Conservation (phyloP, 2,888 invertebrate genomes). For the Bombylius discolor region DNA sequence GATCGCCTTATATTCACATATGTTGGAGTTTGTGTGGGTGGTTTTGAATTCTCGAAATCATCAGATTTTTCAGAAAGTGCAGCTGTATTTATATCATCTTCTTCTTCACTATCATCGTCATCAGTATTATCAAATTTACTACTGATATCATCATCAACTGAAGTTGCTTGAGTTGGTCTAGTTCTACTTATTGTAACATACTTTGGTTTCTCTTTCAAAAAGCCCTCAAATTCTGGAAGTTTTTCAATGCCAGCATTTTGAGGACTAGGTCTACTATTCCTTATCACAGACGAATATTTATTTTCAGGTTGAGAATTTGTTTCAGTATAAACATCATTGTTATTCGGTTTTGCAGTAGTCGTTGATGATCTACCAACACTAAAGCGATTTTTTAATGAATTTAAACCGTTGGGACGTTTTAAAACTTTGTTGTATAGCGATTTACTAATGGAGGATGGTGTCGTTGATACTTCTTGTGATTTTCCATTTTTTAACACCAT, state of each 20-base stretch:
- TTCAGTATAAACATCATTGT: slow-evolving; percentile 10
- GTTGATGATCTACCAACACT: slow-evolving; percentile 12
- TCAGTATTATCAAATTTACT: slow-evolving; percentile 22
- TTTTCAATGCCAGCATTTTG: slow-evolving; percentile 43
- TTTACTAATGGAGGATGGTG: slow-evolving; percentile 57
- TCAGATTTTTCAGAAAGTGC: slow-evolving; percentile 15
- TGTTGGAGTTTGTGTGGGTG: slow-evolving; percentile 38
- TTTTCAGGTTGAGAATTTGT: slow-evolving; percentile 6
- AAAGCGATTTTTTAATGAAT: slow-evolving; percentile 30
- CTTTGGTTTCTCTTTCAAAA: slow-evolving; percentile 42
- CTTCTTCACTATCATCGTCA: slow-evolving; percentile 18
- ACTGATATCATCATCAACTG: slow-evolving; percentile 27
- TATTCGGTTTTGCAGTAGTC: slow-evolving; percentile 2
- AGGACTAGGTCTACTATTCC: slow-evolving; percentile 47
- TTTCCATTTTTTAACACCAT: slow-evolving; percentile 37
- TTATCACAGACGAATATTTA: slow-evolving; percentile 47
- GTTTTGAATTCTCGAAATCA: slow-evolving; percentile 10
- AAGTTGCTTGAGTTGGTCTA: slow-evolving; percentile 36
- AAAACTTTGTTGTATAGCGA: slow-evolving; percentile 65
- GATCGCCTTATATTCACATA: slow-evolving; percentile 61
- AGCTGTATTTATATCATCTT: slow-evolving; percentile 15
- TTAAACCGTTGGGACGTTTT: slow-evolving; percentile 30
- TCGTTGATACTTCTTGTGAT: slow-evolving; percentile 36
- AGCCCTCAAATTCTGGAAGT: slow-evolving; percentile 30
- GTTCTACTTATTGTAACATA: slow-evolving; percentile 55